Conservation (phyloP, 2,113 vertebrate genomes). For the Choloepus hoffmanni region DNA sequence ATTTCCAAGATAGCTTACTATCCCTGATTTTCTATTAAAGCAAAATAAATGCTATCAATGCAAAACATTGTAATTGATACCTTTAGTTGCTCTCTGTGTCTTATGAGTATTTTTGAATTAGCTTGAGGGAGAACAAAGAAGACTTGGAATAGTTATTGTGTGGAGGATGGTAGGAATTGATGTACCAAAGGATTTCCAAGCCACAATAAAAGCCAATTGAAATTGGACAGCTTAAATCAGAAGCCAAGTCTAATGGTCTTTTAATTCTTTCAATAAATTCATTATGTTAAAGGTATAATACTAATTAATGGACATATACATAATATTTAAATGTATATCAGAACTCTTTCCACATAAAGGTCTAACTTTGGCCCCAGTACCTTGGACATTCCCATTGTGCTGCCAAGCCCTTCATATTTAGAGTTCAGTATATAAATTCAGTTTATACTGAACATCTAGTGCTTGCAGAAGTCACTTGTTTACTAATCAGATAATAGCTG, state of each 20-base stretch:
- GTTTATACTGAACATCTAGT: not conserved
- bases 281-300: not conserved
- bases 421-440: not conserved
- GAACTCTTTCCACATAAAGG: not conserved
- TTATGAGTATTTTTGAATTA: slow-evolving; percentile 29
- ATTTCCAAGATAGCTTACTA: not conserved
- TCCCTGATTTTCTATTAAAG: slow-evolving; percentile 10
- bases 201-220: not conserved
- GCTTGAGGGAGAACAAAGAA: slow-evolving; percentile 2
- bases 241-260: not conserved
- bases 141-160: slow-evolving; percentile 3
- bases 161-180: not conserved
- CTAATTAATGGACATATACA: not conserved
- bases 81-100: slow-evolving; percentile 25
- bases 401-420: not conserved
- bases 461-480: not conserved
- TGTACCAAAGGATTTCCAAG: not conserved
- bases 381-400: not conserved
- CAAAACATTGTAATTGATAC: slow-evolving; percentile 41
- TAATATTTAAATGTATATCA: not conserved
- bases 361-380: not conserved
- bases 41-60: slow-evolving; percentile 20
- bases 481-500: not conserved
- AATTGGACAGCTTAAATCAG: slow-evolving; percentile 31
- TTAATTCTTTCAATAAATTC: slow-evolving; percentile 47